A percentile compares a stretch with the other conserved stretches of the same genome.
Conservation (phyloP, 1,140 invertebrate species). For the Drosophila pseudoobscura region DNA sequence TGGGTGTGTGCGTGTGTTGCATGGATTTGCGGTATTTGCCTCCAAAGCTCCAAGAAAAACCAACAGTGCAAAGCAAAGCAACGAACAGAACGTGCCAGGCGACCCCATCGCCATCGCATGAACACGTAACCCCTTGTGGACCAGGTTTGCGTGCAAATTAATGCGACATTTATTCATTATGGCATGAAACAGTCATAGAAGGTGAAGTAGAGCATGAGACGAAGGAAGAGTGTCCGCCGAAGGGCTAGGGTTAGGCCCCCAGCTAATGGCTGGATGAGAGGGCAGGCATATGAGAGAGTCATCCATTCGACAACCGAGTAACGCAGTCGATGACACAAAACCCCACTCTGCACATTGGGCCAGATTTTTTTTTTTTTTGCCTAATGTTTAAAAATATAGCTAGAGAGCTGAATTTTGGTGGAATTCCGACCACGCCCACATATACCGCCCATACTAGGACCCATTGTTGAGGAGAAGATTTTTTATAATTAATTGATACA, state of each 20-base stretch:
- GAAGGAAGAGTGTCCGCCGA: no score
- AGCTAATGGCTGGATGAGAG: no score
- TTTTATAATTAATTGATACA: no score
- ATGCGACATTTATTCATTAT: constrained; percentile 77
- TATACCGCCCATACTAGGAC: no score
- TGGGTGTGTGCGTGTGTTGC: constrained; percentile 20
- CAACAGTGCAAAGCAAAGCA: constrained; percentile 38
- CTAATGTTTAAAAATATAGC: no score
- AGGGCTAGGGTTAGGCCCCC: no score
- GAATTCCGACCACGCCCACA: no score
- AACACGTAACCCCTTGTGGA: not conserved
- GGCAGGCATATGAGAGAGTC: constrained; percentile 28
- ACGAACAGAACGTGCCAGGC: constrained; percentile 46
- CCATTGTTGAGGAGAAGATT: no score
- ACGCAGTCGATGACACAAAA: constrained; percentile 30
- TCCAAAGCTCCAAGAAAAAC: constrained; percentile 49
- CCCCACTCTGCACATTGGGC: no score
- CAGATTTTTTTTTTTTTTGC: no score
- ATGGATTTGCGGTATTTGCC: constrained; percentile 64
- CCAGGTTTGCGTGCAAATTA: constrained; percentile 68
- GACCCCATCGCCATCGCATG: not conserved
- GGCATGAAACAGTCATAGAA: constrained; percentile 47
- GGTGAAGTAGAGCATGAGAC: no score
- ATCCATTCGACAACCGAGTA: constrained; percentile 48
- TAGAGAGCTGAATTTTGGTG: no score